Conservation (phyloP, 1,140 invertebrate species). For the Aphis gossypii region DNA sequence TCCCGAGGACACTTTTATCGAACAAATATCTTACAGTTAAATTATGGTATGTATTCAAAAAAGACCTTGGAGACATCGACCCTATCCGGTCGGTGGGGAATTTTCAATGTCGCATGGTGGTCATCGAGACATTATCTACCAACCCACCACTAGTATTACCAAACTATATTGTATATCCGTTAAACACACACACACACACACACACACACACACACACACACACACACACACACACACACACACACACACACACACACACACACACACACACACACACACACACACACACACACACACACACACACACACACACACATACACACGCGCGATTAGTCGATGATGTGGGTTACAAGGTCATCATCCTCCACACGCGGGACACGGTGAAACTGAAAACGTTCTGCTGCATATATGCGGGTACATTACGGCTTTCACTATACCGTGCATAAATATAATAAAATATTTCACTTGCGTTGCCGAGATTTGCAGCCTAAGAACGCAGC, state of each 20-base stretch:
- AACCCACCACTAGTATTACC: neutral
- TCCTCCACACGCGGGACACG: neutral
- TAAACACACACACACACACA: neutral
- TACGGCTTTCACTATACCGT: slow-evolving; percentile 23
- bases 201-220: neutral
- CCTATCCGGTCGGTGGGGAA: neutral
- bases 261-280: neutral
- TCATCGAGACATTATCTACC: neutral
- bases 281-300: neutral
- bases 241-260: neutral
- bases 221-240: neutral
- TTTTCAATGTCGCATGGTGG: slow-evolving; percentile 7
- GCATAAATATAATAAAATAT: neutral
- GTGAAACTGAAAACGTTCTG: slow-evolving; percentile 49
- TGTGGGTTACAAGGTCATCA: slow-evolving; percentile 54
- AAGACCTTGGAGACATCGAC: neutral
- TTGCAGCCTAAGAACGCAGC: neutral
- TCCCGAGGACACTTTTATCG: neutral
- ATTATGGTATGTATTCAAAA: neutral
- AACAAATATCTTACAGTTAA: neutral
- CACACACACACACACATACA: neutral
- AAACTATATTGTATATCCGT: neutral
- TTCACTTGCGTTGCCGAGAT: neutral
- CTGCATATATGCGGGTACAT: neutral
- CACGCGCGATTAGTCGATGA: neutral